Evolutionary conservation across 2,113 vertebrate genomes (phyloP), one percentile per base, ranked within the genome.

Genomic region (Pachyramphus minor): DNA sequence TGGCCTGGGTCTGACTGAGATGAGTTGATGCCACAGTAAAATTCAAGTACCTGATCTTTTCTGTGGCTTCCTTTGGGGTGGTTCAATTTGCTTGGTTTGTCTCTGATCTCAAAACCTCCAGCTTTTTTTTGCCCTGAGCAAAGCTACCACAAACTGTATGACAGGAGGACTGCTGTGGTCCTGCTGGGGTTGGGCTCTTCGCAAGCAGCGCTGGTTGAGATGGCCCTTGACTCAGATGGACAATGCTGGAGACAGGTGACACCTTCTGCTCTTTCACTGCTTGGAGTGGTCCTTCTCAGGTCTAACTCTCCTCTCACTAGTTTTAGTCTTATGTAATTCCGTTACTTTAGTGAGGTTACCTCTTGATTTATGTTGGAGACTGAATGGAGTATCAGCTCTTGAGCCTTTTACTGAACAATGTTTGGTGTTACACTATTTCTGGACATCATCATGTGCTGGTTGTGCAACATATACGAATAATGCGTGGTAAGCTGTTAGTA

Each of bases 401-500:
- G 49, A 92, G 81, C 31, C 77, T 96, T 81, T 89, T 91, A 71
- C 90, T 6, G 2, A 87, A 83, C 6, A 1, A 82, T 89, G 83
- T 63, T 71, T 74, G 90, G 89, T 84, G 58, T 91, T 95, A 93
- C 62, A 47, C 77, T 95, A 92, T 97, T 96, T 94, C 93, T 95
- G 84, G 87, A 84, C 74, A 90, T 62, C 84, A 68, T 91, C 93
- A 89, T 79, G 75, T 74, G 75, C 71, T 95, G 55, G 79, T 95
- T 94, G 91, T 92, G 92, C 92, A 96, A 93, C 76, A 90, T 90
- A 90, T 95, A 93, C 90, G 95, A 96, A 94, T 93, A 93, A 87
- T 87, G 87, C 59, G 90, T 90, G 80, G 72, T 90, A 95, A 97
- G 69, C 94, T 94, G 92, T 96, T 96, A 97, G 95, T 90, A 88